phyloP scores from a whole-genome alignment of 2,113 vertebrate species.

The Oceanodroma tethys region DNA sequence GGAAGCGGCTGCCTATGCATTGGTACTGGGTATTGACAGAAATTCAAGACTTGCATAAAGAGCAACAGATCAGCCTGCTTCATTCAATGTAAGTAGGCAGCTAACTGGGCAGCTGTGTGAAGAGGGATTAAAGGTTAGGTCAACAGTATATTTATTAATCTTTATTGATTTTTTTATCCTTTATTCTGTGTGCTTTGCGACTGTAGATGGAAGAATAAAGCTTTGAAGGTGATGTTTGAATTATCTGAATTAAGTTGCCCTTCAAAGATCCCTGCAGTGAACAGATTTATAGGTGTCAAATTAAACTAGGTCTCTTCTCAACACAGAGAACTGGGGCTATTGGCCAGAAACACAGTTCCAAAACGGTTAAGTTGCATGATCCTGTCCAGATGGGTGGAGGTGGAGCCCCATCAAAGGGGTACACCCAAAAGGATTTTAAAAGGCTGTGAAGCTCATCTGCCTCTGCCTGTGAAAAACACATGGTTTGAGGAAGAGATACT shows the following conservation, averaged over 20 bases:
- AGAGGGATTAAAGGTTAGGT: neutral
- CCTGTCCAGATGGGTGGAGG: neutral
- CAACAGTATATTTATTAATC: neutral
- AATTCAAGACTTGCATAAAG: neutral
- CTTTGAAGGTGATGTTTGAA: neutral
- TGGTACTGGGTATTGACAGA: neutral
- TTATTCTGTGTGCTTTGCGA: neutral
- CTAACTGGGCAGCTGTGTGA: neutral
- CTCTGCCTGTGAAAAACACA: neutral
- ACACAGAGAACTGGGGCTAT: neutral
- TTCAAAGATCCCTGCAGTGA: neutral
- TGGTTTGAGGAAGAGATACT: neutral
- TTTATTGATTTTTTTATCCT: neutral
- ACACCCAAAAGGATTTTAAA: neutral
- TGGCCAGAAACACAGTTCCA: neutral
- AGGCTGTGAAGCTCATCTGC: neutral
- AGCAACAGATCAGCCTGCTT: neutral
- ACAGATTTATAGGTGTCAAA: neutral
- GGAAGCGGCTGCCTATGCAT: neutral
- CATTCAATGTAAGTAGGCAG: neutral
- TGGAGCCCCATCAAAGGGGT: neutral
- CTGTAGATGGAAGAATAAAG: neutral
- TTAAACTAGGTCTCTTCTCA: neutral
- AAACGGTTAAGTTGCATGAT: neutral
- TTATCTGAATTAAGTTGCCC: neutral